Base-by-base conservation (phyloP, 2,797 vertebrate genomes). In the Brachymystax lenok region DNA sequence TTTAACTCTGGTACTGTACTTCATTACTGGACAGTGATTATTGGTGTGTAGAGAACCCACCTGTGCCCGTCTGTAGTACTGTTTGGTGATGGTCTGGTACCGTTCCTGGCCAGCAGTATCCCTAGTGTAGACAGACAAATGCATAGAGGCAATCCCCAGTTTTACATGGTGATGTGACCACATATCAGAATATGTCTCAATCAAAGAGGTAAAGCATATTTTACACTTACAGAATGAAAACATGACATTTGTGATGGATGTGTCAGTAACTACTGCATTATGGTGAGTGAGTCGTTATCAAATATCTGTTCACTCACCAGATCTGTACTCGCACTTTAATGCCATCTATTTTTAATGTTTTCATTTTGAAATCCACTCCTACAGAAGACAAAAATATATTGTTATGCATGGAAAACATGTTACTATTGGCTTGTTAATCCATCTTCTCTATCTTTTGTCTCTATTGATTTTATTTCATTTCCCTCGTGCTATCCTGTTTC, bases 311-410 rank as follows among this genome's bases (percentile, higher is more conserved):
- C 7, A 94, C 96, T 94, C 86, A 98, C 97, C 97, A 99, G 84
- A 99, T 97, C 92, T 99, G 97, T 80, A 98, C 95, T 83, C 97
- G 94, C 63, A 98, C 97, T 88, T 96, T 97, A 87, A 96, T 85
- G 77, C 97, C 97, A 71, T 97, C 96, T n/a, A 99, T 92, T 66
- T 98, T 95, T 70, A 99, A 88, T 3, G 97, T 99, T 91, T 97
- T 99, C 97, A 99, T 99, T 91, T 98, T 98, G 91, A 99, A 99
- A 91, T 99, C 97, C 3, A 99, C 96, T 4, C 97, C 97, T 99
- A 70, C 30, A 84, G 77, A 82, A 51, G 56, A 71, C 56, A 21
- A 63, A 46, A 27, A 63, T 27, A 24, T 24, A 63, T 12, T 63
- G 21, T 63, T 63, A 63, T 63, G 59, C 59, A 24, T 27, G 59